phyloP scores from a whole-genome alignment of 2,888 invertebrate genomes.

The Orthosia gracilis region DNA sequence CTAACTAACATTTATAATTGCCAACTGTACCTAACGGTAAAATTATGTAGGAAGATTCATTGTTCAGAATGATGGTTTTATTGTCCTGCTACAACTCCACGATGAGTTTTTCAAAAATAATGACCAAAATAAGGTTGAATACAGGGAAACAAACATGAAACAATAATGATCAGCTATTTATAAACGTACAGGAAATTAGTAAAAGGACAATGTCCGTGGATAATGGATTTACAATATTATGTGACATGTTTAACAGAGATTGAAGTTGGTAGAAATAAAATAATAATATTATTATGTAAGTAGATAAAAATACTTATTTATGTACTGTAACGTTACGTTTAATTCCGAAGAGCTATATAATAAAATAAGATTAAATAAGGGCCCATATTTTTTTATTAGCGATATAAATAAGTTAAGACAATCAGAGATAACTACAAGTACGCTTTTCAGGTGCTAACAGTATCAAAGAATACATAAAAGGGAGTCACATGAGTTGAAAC shows the following conservation, averaged over 20 bases:
- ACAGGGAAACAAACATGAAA: constrained; percentile 1
- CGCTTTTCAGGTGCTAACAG: no score
- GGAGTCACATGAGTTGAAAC: no score
- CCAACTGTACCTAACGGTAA: background rate
- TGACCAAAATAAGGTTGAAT: background rate
- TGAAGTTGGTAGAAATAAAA: background rate
- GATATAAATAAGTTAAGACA: no score
- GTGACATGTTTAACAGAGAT: background rate
- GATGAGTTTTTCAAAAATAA: constrained; percentile 14
- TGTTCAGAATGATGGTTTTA: background rate
- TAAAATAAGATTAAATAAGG: no score
- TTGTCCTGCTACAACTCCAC: background rate
- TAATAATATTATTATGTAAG: background rate
- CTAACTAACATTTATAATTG: background rate
- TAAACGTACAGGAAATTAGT: constrained; percentile 33
- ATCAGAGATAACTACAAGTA: no score
- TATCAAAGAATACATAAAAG: no score
- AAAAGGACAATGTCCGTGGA: background rate
- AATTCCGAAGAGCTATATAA: no score
- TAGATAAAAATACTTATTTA: no score
- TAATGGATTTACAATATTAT: background rate
- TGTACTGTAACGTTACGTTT: no score
- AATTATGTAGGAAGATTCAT: background rate
- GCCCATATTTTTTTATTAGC: no score
- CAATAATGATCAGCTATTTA: constrained; percentile 14